These are phyloP conservation scores for Orchestia grillus DNA, from an alignment of 1,140 invertebrate genomes.

Conservation along the genomic window DNA sequence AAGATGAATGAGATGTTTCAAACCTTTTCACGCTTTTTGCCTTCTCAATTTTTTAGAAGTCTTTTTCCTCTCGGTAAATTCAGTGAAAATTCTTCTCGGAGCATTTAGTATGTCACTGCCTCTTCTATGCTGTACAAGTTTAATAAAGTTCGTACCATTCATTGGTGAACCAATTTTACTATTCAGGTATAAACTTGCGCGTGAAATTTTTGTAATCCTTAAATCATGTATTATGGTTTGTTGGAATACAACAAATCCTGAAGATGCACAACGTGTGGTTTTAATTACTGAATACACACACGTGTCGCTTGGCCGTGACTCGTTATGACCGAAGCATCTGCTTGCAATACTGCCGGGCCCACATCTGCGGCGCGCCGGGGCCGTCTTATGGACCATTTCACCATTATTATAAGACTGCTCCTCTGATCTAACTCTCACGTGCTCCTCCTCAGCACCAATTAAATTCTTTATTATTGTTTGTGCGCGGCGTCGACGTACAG, in stretches of 20 bases:
- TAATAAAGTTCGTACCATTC: not conserved
- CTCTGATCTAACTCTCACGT: not conserved
- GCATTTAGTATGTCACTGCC: no score
- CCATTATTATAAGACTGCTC: not conserved
- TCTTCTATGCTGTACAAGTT: not conserved
- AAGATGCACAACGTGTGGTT: not conserved
- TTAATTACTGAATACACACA: constrained; percentile 29
- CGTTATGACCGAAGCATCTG: constrained; percentile 49
- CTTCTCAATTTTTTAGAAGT: not conserved
- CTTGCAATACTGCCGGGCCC: not conserved
- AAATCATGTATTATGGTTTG: not conserved
- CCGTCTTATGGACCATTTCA: not conserved
- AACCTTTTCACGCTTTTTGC: not conserved
- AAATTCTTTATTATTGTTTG: constrained; percentile 2
- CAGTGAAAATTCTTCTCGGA: no score
- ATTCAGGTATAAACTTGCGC: not conserved
- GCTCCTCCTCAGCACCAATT: not conserved
- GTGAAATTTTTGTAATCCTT: not conserved
- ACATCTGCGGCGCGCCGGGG: not conserved
- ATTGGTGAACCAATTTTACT: not conserved
- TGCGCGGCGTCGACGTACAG: not conserved
- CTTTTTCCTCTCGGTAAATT: no score
- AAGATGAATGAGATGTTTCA: not conserved
- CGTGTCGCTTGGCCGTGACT: not conserved
- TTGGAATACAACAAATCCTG: not conserved